Conservation (phyloP, 2,888 invertebrate genomes). For the Chesias legatella region DNA sequence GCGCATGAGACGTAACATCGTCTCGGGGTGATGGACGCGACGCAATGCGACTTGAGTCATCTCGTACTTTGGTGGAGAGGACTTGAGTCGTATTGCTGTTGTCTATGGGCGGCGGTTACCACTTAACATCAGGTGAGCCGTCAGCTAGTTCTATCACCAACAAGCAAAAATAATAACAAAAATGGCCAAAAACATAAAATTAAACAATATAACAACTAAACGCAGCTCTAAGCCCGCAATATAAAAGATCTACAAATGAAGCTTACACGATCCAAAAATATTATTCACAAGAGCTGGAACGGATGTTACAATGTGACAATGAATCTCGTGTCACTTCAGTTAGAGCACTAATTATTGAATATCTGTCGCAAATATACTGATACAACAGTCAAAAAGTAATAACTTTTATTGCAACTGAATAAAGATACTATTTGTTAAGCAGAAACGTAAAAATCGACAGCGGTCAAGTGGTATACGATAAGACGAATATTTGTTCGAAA, state of each 20-base stretch:
- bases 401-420: constrained; percentile 25
- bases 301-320: constrained; percentile 52
- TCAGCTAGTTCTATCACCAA: too few species aligned
- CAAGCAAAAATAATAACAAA: too few species aligned
- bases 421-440: constrained; percentile 20
- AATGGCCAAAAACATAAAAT: too few species aligned
- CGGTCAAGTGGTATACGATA: constrained; percentile 8
- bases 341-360: constrained; percentile 53
- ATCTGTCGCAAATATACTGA: constrained; percentile 36
- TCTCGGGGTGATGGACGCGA: too few species aligned
- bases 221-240: too few species aligned
- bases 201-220: too few species aligned
- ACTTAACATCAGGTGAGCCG: too few species aligned
- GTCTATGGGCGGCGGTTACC: too few species aligned
- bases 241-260: constrained; percentile 32
- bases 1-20: too few species aligned
- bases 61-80: too few species aligned
- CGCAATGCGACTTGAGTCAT: too few species aligned
- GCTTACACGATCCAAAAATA: constrained; percentile 51
- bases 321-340: constrained; percentile 50
- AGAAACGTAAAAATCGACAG: neutral
- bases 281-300: constrained; percentile 43
- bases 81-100: too few species aligned
- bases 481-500: constrained; percentile 33
- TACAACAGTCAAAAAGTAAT: neutral